Conservation (phyloP, 2,888 invertebrate species). For the Erynnis tages region DNA sequence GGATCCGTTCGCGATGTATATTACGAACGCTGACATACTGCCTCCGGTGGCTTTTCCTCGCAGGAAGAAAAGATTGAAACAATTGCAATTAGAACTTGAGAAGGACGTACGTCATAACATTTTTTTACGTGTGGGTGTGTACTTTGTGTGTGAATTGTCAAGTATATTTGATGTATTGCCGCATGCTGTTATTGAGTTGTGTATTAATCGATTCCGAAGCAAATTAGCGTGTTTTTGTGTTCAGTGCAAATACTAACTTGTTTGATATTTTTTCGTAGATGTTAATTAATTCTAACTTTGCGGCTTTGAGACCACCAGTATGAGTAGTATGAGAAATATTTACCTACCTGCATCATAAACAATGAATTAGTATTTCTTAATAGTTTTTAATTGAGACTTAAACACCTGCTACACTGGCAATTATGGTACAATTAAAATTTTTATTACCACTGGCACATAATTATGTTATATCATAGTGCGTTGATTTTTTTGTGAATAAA, state of each 20-base stretch:
- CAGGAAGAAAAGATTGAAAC: constrained; percentile 71
- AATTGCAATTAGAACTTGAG: constrained; percentile 62
- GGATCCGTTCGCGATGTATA: constrained; percentile 76
- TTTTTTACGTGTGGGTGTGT: constrained; percentile 29
- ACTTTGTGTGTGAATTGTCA: constrained; percentile 16
- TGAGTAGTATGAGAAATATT: too few relatives aligned
- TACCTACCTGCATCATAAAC: too few relatives aligned
- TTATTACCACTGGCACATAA: too few relatives aligned
- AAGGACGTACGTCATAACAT: constrained; percentile 41
- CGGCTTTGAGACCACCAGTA: too few relatives aligned
- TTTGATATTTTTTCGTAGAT: constrained; percentile 15
- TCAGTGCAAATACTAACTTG: constrained; percentile 15
- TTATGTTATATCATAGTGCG: too few relatives aligned
- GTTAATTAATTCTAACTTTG: constrained; percentile 19
- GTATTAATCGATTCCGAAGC: constrained; percentile 15
- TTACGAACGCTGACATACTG: constrained; percentile 64
- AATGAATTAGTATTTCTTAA: too few relatives aligned
- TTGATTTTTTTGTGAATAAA: too few relatives aligned
- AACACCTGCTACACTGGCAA: too few relatives aligned
- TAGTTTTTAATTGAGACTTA: too few relatives aligned
- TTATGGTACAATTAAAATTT: too few relatives aligned
- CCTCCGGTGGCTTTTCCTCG: constrained; percentile 70
- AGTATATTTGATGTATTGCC: constrained; percentile 15
- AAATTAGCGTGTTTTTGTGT: constrained; percentile 20
- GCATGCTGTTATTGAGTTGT: constrained; percentile 22